phyloP scores from a whole-genome alignment of 2,797 vertebrate species.

The Merluccius polli region DNA sequence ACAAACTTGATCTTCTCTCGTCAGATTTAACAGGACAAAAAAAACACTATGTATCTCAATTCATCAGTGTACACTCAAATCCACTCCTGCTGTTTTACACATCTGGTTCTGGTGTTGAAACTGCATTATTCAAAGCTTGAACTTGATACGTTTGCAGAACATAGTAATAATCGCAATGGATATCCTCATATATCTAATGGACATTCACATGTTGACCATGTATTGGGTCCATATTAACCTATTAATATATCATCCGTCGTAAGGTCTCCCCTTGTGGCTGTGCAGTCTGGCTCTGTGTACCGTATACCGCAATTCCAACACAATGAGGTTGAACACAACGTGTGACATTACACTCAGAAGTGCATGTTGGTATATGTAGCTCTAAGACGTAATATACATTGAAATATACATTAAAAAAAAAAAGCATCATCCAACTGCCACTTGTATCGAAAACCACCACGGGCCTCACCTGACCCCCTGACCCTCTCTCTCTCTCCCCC shows the following conservation, averaged over 20 bases:
- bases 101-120: constrained; percentile 40
- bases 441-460: not conserved
- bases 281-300: not conserved
- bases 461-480: not conserved
- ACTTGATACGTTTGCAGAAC: not conserved
- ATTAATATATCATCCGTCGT: not conserved
- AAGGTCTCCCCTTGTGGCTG: not conserved
- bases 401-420: not conserved
- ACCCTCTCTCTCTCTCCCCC: constrained; percentile 13
- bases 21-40: constrained; percentile 39
- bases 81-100: constrained; percentile 37
- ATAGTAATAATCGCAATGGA: not conserved
- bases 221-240: not conserved
- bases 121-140: not conserved
- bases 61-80: not conserved
- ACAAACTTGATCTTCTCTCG: constrained; percentile 34
- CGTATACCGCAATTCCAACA: not conserved
- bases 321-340: not conserved
- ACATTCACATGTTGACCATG: not conserved
- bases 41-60: constrained; percentile 23
- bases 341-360: not conserved
- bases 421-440: not conserved
- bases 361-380: not conserved
- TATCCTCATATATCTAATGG: not conserved
- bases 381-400: not conserved